A percentile compares a stretch with the other conserved stretches of the same genome.
phyloP scores from a whole-genome alignment of 2,888 invertebrate species.

The Antheraea yamamai region DNA sequence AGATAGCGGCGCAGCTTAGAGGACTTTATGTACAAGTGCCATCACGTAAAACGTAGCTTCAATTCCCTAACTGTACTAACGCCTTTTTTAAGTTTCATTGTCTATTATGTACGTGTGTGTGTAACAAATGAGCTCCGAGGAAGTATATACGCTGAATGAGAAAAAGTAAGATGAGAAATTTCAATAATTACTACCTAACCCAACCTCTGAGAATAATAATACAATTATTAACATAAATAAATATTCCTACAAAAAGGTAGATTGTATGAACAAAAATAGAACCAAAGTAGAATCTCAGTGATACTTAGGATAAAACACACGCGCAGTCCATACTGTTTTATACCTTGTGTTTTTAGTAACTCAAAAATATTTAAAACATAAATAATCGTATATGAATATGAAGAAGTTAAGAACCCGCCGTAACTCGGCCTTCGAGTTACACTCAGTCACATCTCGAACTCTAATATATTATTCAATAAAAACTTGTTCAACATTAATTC shows the following conservation, averaged over 20 bases:
- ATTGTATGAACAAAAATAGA: no score
- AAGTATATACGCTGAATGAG: not conserved
- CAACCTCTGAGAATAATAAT: no score
- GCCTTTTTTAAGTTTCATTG: not conserved
- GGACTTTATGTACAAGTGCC: not conserved
- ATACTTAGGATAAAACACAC: no score
- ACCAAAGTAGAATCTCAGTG: no score
- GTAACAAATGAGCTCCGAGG: not conserved
- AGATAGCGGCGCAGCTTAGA: not conserved
- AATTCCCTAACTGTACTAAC: not conserved
- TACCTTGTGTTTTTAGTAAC: no score
- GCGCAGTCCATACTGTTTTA: no score
- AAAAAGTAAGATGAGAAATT: no score
- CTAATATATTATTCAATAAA: constrained; percentile 53
- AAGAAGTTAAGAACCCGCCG: not conserved
- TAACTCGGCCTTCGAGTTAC: not conserved
- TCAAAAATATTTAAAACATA: not conserved
- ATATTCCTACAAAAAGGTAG: no score
- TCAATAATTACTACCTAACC: no score
- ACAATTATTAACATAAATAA: no score
- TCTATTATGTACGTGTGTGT: not conserved
- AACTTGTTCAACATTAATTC: constrained; percentile 49
- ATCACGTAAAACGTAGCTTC: not conserved
- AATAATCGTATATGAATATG: not conserved
- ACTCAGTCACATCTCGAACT: constrained; percentile 20